phyloP scores from a whole-genome alignment of 2,888 invertebrate genomes.

The Amphipoea oculea region DNA sequence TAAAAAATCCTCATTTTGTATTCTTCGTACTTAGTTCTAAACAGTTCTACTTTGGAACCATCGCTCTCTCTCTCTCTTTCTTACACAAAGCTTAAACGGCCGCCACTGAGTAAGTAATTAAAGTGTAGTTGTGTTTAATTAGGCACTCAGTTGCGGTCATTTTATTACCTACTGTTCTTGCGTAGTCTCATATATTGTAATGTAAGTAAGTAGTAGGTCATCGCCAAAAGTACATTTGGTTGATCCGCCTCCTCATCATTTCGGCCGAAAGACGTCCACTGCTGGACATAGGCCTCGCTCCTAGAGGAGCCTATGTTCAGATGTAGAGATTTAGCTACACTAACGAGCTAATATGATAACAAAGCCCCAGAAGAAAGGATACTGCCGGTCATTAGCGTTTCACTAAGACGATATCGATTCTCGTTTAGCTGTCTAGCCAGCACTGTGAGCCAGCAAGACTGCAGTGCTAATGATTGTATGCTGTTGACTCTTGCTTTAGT shows the following conservation, averaged over 20 bases:
- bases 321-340: background rate
- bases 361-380: slow-evolving; percentile 5
- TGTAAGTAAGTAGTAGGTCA: background rate
- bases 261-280: too few species aligned
- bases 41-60: background rate
- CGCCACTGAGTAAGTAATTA: background rate
- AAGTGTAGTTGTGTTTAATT: background rate
- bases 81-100: background rate
- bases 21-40: background rate
- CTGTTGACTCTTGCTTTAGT: background rate
- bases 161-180: background rate
- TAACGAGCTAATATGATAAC: background rate
- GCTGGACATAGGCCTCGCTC: too few species aligned
- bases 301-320: background rate
- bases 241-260: background rate
- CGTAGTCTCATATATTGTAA: background rate
- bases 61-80: background rate
- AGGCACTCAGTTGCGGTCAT: background rate
- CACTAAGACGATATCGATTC: slow-evolving; percentile 36
- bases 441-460: slow-evolving; percentile 11
- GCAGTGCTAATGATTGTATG: slow-evolving; percentile 17
- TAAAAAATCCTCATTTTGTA: background rate
- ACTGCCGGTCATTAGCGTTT: slow-evolving; percentile 10
- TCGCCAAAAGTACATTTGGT: too few species aligned
- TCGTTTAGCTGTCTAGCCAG: slow-evolving; percentile 36